A percentile compares a stretch with the other conserved stretches of the same genome.
These are phyloP conservation scores for Eudemis profundana DNA, from an alignment of 2,888 invertebrate genomes.

Conservation along the genomic window DNA sequence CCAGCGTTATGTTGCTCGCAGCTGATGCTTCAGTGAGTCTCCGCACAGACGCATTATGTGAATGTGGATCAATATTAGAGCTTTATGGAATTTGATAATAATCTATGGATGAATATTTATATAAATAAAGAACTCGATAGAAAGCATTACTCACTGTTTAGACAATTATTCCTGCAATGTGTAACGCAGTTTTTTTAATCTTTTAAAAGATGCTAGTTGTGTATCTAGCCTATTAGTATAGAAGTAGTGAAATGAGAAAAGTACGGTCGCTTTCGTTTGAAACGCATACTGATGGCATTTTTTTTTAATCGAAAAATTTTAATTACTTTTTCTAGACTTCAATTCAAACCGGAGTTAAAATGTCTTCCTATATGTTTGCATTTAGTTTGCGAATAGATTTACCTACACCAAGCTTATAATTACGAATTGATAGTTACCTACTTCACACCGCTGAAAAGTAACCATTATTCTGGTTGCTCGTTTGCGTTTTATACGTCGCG, in stretches of 20 bases:
- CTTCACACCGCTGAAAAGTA: no score
- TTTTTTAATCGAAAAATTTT: not conserved
- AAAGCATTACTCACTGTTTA: slow-evolving; percentile 72
- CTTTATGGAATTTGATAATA: slow-evolving; percentile 86
- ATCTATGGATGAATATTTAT: slow-evolving; percentile 81
- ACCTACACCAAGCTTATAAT: no score
- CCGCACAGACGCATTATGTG: slow-evolving; percentile 52
- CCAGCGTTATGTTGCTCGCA: slow-evolving; percentile 51
- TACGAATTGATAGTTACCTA: no score
- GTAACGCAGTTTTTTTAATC: slow-evolving; percentile 75
- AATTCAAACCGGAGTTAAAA: not conserved
- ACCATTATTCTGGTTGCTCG: no score
- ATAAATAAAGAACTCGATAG: slow-evolving; percentile 63
- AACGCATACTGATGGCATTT: not conserved
- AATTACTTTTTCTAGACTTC: not conserved
- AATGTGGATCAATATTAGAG: slow-evolving; percentile 85
- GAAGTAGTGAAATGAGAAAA: slow-evolving; percentile 46
- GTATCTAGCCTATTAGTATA: slow-evolving; percentile 64
- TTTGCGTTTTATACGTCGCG: not conserved
- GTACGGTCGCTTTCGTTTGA: not conserved
- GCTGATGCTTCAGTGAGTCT: slow-evolving; percentile 34
- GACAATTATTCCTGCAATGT: slow-evolving; percentile 75
- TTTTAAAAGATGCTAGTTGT: slow-evolving; percentile 82
- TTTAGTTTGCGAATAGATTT: no score
- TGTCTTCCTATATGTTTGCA: not conserved